phyloP scores from a whole-genome alignment of 2,888 invertebrate species.

The Eustalomyia histrio region DNA sequence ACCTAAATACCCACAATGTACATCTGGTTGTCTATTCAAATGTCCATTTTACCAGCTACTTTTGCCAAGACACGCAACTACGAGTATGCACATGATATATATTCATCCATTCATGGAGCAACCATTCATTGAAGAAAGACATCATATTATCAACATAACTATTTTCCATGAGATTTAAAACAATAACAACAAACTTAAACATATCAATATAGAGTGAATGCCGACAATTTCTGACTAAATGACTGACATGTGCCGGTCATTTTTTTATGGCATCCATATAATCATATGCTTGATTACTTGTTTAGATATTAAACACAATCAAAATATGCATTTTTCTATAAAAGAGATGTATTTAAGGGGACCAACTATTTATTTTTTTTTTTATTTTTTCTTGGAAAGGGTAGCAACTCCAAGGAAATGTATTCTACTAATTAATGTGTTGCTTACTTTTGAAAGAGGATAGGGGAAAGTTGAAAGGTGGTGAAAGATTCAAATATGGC shows the following conservation, averaged over 20 bases:
- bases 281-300: constrained; percentile 37
- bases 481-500: no score
- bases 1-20: constrained; percentile 7
- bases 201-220: constrained; percentile 20
- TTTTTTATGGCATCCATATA: constrained; percentile 14
- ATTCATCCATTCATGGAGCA: constrained; percentile 1
- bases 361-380: not conserved
- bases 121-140: not conserved
- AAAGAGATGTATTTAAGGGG: not conserved
- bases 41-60: constrained; percentile 55
- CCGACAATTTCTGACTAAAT: constrained; percentile 57
- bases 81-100: not conserved
- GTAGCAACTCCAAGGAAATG: no score
- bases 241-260: constrained; percentile 59
- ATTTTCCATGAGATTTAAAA: constrained; percentile 27
- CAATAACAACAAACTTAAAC: constrained; percentile 4
- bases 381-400: no score
- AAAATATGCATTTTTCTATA: constrained; percentile 1
- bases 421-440: no score
- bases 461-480: no score
- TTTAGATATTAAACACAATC: constrained; percentile 49
- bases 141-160: constrained; percentile 20
- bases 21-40: constrained; percentile 55
- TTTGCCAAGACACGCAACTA: constrained; percentile 52
- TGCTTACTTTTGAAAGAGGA: no score